Conservation (phyloP, 2,113 vertebrate species). For the Pseudorectes ferrugineus region DNA sequence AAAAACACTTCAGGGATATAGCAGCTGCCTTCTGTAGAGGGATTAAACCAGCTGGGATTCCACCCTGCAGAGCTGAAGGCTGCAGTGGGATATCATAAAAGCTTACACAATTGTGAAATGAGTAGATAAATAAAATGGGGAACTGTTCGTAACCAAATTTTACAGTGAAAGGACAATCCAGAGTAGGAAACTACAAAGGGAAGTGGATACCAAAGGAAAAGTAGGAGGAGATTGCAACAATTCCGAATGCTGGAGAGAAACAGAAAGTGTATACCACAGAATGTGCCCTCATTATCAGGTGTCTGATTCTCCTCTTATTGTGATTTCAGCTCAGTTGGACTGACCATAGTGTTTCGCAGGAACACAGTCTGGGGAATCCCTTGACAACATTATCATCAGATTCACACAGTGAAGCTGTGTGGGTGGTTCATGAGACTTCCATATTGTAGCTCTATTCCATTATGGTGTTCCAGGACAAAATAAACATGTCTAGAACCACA, state of each 20-base stretch:
- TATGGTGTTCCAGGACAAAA: background rate
- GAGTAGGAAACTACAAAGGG: background rate
- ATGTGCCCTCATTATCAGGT: background rate
- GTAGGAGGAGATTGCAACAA: background rate
- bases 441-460: background rate
- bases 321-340: background rate
- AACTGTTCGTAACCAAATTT: background rate
- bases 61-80: background rate
- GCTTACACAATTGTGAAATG: background rate
- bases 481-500: background rate
- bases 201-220: background rate
- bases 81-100: background rate
- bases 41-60: background rate
- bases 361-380: background rate
- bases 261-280: background rate
- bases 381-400: background rate
- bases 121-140: background rate
- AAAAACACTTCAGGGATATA: background rate
- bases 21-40: background rate
- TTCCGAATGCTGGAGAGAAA: background rate
- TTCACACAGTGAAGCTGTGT: background rate
- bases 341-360: background rate
- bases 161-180: background rate
- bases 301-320: background rate
- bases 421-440: background rate